phyloP scores from a whole-genome alignment of 2,888 invertebrate genomes.

The Zootermopsis nevadensis region DNA sequence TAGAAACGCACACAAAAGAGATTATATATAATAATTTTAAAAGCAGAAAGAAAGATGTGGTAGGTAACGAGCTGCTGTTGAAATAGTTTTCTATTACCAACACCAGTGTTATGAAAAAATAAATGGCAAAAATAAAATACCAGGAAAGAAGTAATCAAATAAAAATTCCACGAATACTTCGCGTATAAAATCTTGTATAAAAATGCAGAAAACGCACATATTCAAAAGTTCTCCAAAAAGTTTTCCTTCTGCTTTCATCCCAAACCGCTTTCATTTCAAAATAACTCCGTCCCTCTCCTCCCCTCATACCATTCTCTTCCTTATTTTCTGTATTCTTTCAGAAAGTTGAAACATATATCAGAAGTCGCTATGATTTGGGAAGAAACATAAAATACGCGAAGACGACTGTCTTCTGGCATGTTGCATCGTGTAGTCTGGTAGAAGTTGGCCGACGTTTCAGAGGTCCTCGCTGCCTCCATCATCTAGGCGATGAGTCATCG shows the following conservation, averaged over 20 bases:
- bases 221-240: constrained; percentile 13
- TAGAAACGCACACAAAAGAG: background rate
- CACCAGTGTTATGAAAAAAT: too few relatives aligned
- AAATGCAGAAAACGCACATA: background rate
- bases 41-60: background rate
- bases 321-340: too few relatives aligned
- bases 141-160: constrained; percentile 28
- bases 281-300: background rate
- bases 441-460: too few relatives aligned
- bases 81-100: background rate
- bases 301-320: too few relatives aligned
- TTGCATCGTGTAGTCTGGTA: too few relatives aligned
- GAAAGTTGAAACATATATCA: too few relatives aligned
- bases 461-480: too few relatives aligned
- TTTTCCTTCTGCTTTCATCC: background rate
- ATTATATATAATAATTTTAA: background rate
- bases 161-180: constrained; percentile 34
- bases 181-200: constrained; percentile 30
- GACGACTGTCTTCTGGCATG: too few relatives aligned
- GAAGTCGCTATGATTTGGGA: too few relatives aligned
- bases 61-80: background rate
- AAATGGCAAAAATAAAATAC: background rate
- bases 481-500: too few relatives aligned
- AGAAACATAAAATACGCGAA: too few relatives aligned
- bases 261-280: background rate